Base-by-base conservation (phyloP, 2,888 invertebrate species). In the Cerceris ruficornis region DNA sequence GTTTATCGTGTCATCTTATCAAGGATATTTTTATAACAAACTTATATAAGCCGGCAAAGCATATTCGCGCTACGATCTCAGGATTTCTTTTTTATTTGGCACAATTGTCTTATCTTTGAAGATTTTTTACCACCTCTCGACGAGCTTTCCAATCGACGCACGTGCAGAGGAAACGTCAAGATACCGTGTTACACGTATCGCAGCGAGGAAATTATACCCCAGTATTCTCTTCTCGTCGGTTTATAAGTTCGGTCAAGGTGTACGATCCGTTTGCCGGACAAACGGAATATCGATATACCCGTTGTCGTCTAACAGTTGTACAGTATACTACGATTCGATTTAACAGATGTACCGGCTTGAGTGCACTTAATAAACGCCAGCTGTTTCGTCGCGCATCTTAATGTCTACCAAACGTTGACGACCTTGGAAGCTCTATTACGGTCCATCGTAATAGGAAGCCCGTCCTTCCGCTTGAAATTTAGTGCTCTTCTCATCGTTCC, bases 131-230 rank as follows among this genome's bases (percentile, higher is more conserved):
- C 14, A 11, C 46, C 46, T 46, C 46, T 17, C 15, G 7, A 17
- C 14, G 14, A 6, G 13, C 58, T 62, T 42, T 17, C 7, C 43
- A n/a, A 55, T 49, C 28, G 11, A 6, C 28, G 15, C 5, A 6
- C 0, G 17, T 15, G 0, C 41, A 9, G 59, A 75, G n/a, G 67
- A 49, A 15, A 9, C 28, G 28, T 9, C 14, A 13, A 64, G 61
- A 69, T 75, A 75, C 13, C 49, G 42, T n/a, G 15, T 7, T 11
- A 60, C 17, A 42, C 52, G 70, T 77, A 75, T 58, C 77, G 54
- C 41, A 13, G 39, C 55, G 50, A 14, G 13, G 39, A 28, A 46
- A 13, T 11, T 13, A 42, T 28, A 28, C 4, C 28, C 61, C 65
- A 62, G 71, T 76, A 76, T 52, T n/a, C 42, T 49, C 42, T 0